phyloP scores from a whole-genome alignment of 2,113 vertebrate species.

The Toxotes jaculatrix region DNA sequence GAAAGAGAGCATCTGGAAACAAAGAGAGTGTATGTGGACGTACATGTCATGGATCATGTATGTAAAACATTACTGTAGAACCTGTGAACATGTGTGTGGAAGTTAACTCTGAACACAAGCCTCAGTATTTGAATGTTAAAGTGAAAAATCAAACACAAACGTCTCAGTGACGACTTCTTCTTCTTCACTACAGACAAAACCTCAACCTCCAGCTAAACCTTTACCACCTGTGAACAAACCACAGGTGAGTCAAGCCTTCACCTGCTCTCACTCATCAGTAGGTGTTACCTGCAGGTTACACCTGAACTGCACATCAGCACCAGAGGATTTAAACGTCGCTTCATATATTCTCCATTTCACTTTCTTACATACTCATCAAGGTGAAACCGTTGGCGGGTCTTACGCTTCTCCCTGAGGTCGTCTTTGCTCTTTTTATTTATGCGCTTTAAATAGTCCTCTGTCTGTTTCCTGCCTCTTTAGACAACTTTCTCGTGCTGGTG shows the following conservation, averaged over 20 bases:
- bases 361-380: too few relatives aligned
- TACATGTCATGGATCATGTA: neutral
- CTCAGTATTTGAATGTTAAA: neutral
- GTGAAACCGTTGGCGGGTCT: too few relatives aligned
- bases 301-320: too few relatives aligned
- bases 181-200: conserved; percentile 58
- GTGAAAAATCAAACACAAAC: neutral
- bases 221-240: conserved; percentile 57
- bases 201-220: conserved; percentile 74
- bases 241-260: conserved; percentile 69
- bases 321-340: too few relatives aligned
- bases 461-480: neutral
- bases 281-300: too few relatives aligned
- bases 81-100: neutral
- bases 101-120: neutral
- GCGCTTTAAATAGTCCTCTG: neutral
- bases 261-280: neutral
- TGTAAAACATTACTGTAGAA: neutral
- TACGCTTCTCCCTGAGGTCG: neutral
- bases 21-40: too few relatives aligned
- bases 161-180: neutral
- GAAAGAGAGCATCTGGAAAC: too few relatives aligned
- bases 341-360: too few relatives aligned
- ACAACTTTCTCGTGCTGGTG: neutral
- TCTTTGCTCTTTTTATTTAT: neutral